Evolutionary conservation across 1,140 invertebrate species (phyloP), one percentile per base, ranked within the genome.

Genomic region (Dendroctonus ponderosae): DNA sequence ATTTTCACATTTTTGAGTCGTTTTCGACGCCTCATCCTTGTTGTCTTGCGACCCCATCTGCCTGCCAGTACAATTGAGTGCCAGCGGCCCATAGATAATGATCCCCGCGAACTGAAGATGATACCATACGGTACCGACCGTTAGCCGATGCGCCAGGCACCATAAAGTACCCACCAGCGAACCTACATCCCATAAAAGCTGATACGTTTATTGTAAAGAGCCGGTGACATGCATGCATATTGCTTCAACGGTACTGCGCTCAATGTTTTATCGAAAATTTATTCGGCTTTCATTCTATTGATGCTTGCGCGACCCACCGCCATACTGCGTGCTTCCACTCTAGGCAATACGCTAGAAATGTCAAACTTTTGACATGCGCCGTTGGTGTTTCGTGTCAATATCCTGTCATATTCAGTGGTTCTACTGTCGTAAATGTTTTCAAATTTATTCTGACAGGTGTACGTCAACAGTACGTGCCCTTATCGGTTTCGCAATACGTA

Each of bases 141-240:
- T 62, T 52, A 62, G 48, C 42, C 48, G 44, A 46, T 60, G 49
- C 60, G 48, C 15, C 49, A 50, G 48, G 48, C 43, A 52, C 60
- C 60, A 62, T 62, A 62, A 62, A 62, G 48, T 52, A 62, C 48
- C 41, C 40, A 41, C 48, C 58, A 60, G 56, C 56, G 14, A 58
- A 58, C 56, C 56, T 58, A 60, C 58, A 48, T 60, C 58, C 60
- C 60, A 62, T 62, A 62, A 62, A 62, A 62, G 60, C 60, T 62
- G 60, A 62, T 62, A 62, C 60, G 60, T 62, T 62, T 62, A 42
- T 62, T 62, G 48, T 51, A 52, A 62, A 52, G 60, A 62, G 60
- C 8, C 41, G 49, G 60, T 62, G 60, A 62, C 60, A 52, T 52
- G 60, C 60, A 62, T 62, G 60, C 60, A 62, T 62, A 62, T 62